phyloP scores from a whole-genome alignment of 2,888 invertebrate species.

The Hirtodrosophila cameraria region DNA sequence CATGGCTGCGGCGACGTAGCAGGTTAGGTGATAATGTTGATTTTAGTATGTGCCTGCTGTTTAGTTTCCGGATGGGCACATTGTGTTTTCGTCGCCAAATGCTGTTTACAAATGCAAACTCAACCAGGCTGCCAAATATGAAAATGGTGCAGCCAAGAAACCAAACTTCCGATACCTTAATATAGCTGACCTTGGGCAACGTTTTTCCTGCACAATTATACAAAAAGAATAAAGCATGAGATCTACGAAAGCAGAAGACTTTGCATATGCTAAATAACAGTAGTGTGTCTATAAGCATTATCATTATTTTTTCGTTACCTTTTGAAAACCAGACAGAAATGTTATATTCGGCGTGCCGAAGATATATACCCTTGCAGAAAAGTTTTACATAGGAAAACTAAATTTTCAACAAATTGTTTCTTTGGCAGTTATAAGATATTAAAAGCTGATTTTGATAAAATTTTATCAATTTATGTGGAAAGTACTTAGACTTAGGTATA shows the following conservation, averaged over 20 bases:
- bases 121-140: conserved; percentile 93
- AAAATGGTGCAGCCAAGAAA: conserved; percentile 93
- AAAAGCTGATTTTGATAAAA: too few relatives aligned
- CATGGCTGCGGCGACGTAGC: conserved; percentile 89
- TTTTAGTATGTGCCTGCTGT: conserved; percentile 93
- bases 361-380: too few relatives aligned
- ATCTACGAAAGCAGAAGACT: not conserved
- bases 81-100: conserved; percentile 91
- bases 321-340: too few relatives aligned
- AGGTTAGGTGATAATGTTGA: conserved; percentile 92
- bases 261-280: too few relatives aligned
- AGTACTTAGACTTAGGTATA: too few relatives aligned
- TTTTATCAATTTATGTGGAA: too few relatives aligned
- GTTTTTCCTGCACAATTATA: conserved; percentile 86
- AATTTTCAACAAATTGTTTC: too few relatives aligned
- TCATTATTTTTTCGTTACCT: too few relatives aligned
- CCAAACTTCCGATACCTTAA: conserved; percentile 96
- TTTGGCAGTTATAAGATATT: too few relatives aligned
- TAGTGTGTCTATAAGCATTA: too few relatives aligned
- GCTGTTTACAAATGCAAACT: conserved; percentile 95
- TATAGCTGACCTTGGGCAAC: conserved; percentile 94
- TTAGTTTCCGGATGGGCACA: conserved; percentile 84
- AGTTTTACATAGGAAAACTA: too few relatives aligned
- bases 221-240: not conserved
- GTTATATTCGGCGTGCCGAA: too few relatives aligned